A percentile compares a stretch with the other conserved stretches of the same genome.
Conservation (phyloP, 2,113 vertebrate species). For the Girardinichthys multiradiatus region DNA sequence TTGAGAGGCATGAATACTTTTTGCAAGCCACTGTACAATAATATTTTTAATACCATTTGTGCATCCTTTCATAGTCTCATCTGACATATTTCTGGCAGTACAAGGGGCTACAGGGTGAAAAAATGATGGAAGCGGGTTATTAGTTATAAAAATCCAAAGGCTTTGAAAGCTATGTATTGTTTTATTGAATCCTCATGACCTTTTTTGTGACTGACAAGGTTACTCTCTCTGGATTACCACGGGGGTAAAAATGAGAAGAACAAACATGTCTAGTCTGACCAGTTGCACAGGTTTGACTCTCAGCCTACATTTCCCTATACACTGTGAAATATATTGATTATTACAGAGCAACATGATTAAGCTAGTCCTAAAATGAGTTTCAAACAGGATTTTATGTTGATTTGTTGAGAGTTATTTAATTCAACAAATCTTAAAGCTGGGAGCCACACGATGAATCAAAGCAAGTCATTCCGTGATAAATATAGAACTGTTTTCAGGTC, state of each 20-base stretch:
- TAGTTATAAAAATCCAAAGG: slow-evolving; percentile 10
- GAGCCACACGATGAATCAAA: not conserved
- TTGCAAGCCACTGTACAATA: too few relatives aligned
- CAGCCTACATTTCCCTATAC: not conserved
- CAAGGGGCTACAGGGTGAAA: not conserved
- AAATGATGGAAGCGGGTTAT: not conserved
- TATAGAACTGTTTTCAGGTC: slow-evolving; percentile 9
- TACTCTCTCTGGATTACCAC: not conserved
- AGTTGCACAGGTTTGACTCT: not conserved
- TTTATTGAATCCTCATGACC: slow-evolving; percentile 40
- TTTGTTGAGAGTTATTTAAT: not conserved
- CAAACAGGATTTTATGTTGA: not conserved
- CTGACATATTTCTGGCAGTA: not conserved
- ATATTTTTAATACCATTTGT: too few relatives aligned
- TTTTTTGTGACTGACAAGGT: slow-evolving; percentile 25
- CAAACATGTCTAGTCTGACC: not conserved
- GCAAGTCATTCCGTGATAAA: not conserved
- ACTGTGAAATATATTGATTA: not conserved
- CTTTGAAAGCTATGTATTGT: not conserved
- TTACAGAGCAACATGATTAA: not conserved
- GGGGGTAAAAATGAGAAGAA: not conserved
- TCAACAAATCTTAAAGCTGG: not conserved
- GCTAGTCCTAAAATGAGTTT: not conserved
- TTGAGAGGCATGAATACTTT: too few relatives aligned
- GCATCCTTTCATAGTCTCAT: not conserved